Evolutionary conservation across 2,888 invertebrate genomes (phyloP), one percentile per base, ranked within the genome.

Genomic region (Aporophyla nigra): DNA sequence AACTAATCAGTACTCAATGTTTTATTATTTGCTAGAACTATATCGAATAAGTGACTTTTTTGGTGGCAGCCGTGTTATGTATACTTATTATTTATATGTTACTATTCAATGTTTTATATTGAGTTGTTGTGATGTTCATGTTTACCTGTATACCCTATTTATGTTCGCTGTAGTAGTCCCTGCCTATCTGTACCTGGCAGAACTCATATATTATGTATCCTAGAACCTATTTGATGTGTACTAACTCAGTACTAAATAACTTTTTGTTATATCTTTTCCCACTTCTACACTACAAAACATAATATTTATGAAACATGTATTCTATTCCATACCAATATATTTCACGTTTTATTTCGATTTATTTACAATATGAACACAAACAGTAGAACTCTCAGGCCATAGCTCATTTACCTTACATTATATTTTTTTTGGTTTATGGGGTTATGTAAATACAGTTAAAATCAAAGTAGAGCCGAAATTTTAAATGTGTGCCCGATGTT

Each of bases 41-140:
- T 90, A 78, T 91, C 86, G 88, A 91, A 89, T 92, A 90, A 91
- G 84, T 87, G 87, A 92, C 86, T 89, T 91, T 91, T 92, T 94
- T 93, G 96, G 96, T 96, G 96, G 94, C 95, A 95, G 94, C 92
- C 91, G 89, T 91, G 91, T 92, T 92, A 89, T 92, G 89, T 87
- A 89, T 88, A 89, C 88, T 82, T 87, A 87, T 75, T 84, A 78
- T 84, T 71, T 84, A 82, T 82, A 82, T 82, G 81, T 90, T 86
- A 85, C 89, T 89, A 87, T 89, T 93, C 93, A 94, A 93, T 93
- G 95, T 95, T 95, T 95, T 91, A 92, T 95, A 94, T 94, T 94
- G 92, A 93, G 92, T 92, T 93, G 81, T 91, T 93, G 92, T 95
- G 90, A 87, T 83, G 89, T 92, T 90, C 89, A 93, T 91, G 87